Evolutionary conservation across 2,888 invertebrate species (phyloP), one percentile per base, ranked within the genome.

Genomic region (Zootermopsis nevadensis): DNA sequence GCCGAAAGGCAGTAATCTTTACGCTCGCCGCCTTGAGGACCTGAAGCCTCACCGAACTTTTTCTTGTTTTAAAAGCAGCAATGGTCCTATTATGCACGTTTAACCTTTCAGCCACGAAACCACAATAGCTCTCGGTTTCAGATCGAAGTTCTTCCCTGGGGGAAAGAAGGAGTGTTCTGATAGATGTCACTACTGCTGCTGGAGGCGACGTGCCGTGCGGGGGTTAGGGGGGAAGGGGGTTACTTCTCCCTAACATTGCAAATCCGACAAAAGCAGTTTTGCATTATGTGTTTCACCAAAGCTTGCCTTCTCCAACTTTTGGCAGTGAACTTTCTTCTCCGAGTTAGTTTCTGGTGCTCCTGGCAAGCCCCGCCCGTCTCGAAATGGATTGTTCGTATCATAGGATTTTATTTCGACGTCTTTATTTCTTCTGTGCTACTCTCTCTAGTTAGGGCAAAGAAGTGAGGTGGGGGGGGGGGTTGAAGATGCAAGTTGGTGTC

Each of bases 181-280:
- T 69, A 31, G 33, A 69, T 69, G 69, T 69, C 33, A 31, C 19
- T 31, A 33, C 1, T 33, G 69, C 69, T 1, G 69, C 22, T n/a
- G 69, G 33, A 1, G 69, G 6, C 7, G 60, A 60, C n/a, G 12
- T 60, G 33, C 33, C 69, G 60, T 6, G 60, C 19, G 24, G 53
- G 10, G 53, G 24, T 19, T 3, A 27, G 30, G 27, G 27, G 15
- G 67, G 30, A 67, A 10, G 33, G 27, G 69, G 33, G 33, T 1
- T 33, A 0, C 33, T 69, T 30, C 33, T 27, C 31, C 33, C 15
- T 15, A 69, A 33, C 69, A 33, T 69, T 69, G 69, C 33, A 69
- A 69, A 69, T 69, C 69, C 69, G 69, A 69, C 69, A 31, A 69
- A 69, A 69, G 69, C 69, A 31, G 69, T 69, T 69, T 69, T 69